Base-by-base conservation (phyloP, 2,888 invertebrate genomes). In the Stenichneumon culpator region DNA sequence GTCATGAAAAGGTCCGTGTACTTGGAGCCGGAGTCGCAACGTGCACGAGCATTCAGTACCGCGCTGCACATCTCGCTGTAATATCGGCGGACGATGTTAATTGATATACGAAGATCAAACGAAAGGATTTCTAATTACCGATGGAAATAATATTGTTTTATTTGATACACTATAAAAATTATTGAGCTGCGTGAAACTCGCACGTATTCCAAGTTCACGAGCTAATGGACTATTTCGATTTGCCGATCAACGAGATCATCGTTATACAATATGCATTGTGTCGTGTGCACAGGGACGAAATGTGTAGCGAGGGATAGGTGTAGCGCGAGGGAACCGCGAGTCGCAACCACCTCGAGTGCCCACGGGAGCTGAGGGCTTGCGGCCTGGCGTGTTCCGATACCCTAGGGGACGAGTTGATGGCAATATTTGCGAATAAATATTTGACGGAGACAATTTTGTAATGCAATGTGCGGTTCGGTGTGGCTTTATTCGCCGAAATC, bases 391-490 rank as follows among this genome's bases (percentile, higher is more conserved):
- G 39, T 72, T 52, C 44, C 79, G 77, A 63, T 60, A 52, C 57
- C 54, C 63, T 36, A 25, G 22, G 60, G 65, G 60, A 72, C 54
- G 75, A 70, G 54, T 36, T 70, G 67, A 50, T 83, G 79, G 67
- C 85, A 79, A 82, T 88, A 86, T 92, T 90, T 90, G 87, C 86
- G 84, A 89, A 89, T 91, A 91, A 92, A 92, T 92, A 92, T 92
- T 92, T 92, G 90, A 90, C 90, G 86, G 87, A 86, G 90, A 89
- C 89, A 88, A 88, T 90, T 92, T 89, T 89, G 88, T 88, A 89
- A 88, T 88, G 88, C 89, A 88, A 88, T 89, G 89, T 87, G 79
- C 68, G 91, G 90, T 90, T 90, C 86, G 79, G 84, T 86, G 87
- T 85, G 80, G 79, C 89, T 89, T 88, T 82, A 84, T 83, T 22